Conservation (phyloP, 2,113 vertebrate species). For the Alethe castanea region DNA sequence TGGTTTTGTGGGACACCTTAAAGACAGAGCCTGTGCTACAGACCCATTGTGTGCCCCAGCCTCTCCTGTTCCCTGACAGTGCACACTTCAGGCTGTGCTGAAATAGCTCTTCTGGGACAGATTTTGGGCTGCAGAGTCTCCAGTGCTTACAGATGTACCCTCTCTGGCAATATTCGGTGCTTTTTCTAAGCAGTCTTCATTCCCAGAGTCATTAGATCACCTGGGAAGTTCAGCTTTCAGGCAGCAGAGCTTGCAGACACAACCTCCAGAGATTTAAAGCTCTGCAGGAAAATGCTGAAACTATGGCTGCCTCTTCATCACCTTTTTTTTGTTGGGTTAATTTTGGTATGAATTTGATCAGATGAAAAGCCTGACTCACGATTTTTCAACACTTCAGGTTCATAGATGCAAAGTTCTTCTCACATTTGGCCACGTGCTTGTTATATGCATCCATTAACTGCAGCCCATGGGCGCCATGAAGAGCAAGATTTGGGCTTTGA, state of each 20-base stretch:
- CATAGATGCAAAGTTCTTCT: neutral
- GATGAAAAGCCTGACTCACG: neutral
- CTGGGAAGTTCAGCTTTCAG: neutral
- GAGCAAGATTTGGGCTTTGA: neutral
- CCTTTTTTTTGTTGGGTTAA: neutral
- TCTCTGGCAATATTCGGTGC: neutral
- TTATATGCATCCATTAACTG: neutral
- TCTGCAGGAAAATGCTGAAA: neutral
- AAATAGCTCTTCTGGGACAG: neutral
- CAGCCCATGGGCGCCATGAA: neutral
- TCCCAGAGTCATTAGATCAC: neutral
- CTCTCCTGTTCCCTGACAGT: neutral
- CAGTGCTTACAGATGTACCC: neutral
- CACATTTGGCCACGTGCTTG: neutral
- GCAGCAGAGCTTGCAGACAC: neutral
- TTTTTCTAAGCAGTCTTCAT: neutral
- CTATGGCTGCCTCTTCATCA: neutral
- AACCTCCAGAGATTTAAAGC: neutral
- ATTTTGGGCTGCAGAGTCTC: neutral
- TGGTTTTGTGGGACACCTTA: neutral
- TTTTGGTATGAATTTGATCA: neutral
- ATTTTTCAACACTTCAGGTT: neutral
- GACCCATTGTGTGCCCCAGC: neutral
- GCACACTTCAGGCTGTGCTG: neutral
- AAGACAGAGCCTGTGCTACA: neutral